A percentile compares a stretch with the other conserved stretches of the same genome.
Conservation (phyloP, 2,113 vertebrate genomes). For the Dromaius novaehollandiae region DNA sequence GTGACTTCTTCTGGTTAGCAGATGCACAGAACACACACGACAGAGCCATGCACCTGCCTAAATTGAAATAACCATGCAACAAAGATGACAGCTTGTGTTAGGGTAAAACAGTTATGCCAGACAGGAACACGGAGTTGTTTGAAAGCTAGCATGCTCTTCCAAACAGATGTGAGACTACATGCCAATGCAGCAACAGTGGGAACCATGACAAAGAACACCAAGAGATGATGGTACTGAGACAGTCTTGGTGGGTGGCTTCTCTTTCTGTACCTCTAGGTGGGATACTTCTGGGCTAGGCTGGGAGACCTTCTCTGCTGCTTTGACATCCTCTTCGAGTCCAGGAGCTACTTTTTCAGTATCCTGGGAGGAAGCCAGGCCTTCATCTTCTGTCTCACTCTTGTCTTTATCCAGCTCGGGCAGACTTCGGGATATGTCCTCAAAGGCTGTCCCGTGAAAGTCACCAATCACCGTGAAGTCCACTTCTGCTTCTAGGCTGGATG, state of each 20-base stretch:
- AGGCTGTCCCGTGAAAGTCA: conserved; percentile 85
- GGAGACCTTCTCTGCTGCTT: conserved; percentile 65
- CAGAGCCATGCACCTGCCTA: conserved; percentile 60
- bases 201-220: neutral
- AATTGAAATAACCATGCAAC: conserved; percentile 68
- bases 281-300: conserved; percentile 73
- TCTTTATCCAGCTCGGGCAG: conserved; percentile 89
- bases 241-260: neutral
- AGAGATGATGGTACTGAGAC: neutral
- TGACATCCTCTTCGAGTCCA: conserved; percentile 66
- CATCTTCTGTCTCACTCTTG: conserved; percentile 77
- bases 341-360: conserved; percentile 65
- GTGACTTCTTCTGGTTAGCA: conserved; percentile 1
- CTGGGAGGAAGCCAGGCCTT: conserved; percentile 70
- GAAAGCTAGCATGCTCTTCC: conserved; percentile 52
- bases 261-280: conserved; percentile 79
- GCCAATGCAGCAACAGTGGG: neutral
- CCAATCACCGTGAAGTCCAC: conserved; percentile 93
- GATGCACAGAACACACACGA: neutral
- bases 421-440: conserved; percentile 87
- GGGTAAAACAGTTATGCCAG: neutral
- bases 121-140: neutral
- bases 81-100: neutral
- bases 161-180: neutral
- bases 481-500: conserved; percentile 94